Evolutionary conservation across 2,888 invertebrate species (phyloP), one percentile per base, ranked within the genome.

Genomic region (Coecobrya sp.): DNA sequence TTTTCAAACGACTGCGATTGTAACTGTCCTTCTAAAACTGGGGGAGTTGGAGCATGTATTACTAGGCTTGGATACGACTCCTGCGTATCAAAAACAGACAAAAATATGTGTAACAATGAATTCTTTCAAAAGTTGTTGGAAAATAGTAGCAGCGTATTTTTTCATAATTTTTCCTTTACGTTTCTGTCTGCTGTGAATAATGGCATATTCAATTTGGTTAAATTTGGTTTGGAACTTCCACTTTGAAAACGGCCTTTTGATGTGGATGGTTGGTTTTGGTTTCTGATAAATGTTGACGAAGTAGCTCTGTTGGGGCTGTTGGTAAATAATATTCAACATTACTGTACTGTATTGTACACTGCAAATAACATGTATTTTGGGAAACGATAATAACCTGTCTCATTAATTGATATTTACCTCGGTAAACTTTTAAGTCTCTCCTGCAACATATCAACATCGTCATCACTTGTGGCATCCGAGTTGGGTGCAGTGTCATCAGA

Each of bases 341-440:
- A n/a, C n/a, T n/a, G n/a, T n/a, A n/a, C n/a, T n/a, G n/a, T n/a
- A n/a, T n/a, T n/a, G n/a, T n/a, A n/a, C n/a, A n/a, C n/a, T n/a
- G n/a, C n/a, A n/a, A n/a, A n/a, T n/a, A n/a, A n/a, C n/a, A n/a
- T n/a, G n/a, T n/a, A n/a, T n/a, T n/a, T n/a, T n/a, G n/a, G 49
- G 13, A 13, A 49, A 10, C 10, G 10, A 55, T 55, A n/a, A 1
- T 1, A 13, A 19, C 70, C 27, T 73, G 0, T 0, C n/a, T 73
- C 2, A n/a, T 5, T 85, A 22, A 55, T 52, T 45, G 68, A 49
- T 45, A 52, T 10, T 36, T 70, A 82, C 82, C 82, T 90, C 42
- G 84, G 87, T 7, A 70, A 10, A 49, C n/a, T 73, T 59, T 65
- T 79, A 13, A 88, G 11, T 1, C 49, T 92, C 55, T 49, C n/a